phyloP scores from a whole-genome alignment of 2,797 vertebrate genomes.

The Sparus aurata region DNA sequence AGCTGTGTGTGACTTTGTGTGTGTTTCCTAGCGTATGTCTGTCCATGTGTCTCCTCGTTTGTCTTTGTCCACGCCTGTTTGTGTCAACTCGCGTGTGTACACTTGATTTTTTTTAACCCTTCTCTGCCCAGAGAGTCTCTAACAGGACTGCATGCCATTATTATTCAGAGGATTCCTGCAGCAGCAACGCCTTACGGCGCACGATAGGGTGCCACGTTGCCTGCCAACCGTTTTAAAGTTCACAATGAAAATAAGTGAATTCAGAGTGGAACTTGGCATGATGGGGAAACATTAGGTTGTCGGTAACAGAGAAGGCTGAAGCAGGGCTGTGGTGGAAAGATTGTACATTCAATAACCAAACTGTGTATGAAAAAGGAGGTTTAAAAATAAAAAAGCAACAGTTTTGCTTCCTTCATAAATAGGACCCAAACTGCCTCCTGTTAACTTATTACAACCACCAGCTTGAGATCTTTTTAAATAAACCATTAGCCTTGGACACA shows the following conservation, averaged over 20 bases:
- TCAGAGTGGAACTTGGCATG: too few relatives aligned
- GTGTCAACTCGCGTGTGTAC: conserved; percentile 7
- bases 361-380: background rate
- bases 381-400: background rate
- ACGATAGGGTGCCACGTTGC: too few relatives aligned
- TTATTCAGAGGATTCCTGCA: background rate
- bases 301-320: background rate
- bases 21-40: background rate
- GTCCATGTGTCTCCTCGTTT: background rate
- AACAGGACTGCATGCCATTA: background rate
- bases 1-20: conserved; percentile 27
- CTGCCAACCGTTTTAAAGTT: background rate
- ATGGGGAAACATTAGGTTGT: too few relatives aligned
- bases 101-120: conserved; percentile 27
- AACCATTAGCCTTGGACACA: too few relatives aligned
- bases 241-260: too few relatives aligned
- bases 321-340: background rate
- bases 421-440: background rate
- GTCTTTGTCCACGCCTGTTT: conserved; percentile 2
- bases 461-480: too few relatives aligned
- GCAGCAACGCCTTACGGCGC: too few relatives aligned
- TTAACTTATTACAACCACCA: conserved; percentile 3
- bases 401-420: background rate
- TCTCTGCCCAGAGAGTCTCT: conserved; percentile 5
- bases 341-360: background rate